Evolutionary conservation across 2,797 vertebrate genomes (phyloP).

Genomic region (Peromyscus eremicus): DNA sequence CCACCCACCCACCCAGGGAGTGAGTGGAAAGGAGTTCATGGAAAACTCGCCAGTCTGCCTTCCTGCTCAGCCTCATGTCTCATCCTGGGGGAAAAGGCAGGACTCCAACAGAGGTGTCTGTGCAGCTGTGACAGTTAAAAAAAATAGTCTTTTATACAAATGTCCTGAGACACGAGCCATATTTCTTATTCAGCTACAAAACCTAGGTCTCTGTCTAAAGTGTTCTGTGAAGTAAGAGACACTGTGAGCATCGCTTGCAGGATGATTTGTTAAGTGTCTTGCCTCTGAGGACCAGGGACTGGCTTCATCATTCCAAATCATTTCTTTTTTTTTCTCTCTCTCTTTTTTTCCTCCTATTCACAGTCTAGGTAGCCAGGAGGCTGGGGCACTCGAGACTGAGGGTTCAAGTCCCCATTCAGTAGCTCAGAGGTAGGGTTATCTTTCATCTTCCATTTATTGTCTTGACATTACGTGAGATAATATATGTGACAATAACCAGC

Average conservation of each 20-base stretch:
- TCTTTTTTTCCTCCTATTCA: not conserved
- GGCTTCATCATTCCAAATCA: constrained; percentile 22
- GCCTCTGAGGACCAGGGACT: constrained; percentile 24
- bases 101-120: constrained; percentile 11
- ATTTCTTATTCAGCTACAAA: constrained; percentile 73
- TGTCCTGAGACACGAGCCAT: constrained; percentile 65
- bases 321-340: not conserved
- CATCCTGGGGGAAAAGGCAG: not conserved
- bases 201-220: constrained; percentile 66
- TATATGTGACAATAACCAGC: not conserved
- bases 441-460: not conserved
- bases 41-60: not conserved
- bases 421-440: not conserved
- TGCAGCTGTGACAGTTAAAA: constrained; percentile 38
- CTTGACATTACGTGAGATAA: not conserved
- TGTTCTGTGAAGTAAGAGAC: not conserved
- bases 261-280: constrained; percentile 59
- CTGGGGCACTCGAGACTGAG: not conserved
- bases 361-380: not conserved
- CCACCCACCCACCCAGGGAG: not conserved
- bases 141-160: constrained; percentile 73
- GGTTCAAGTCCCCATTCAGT: not conserved
- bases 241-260: not conserved
- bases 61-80: not conserved
- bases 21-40: not conserved